Evolutionary conservation across 2,113 vertebrate genomes (phyloP).

Genomic region (Oncorhynchus clarkii): DNA sequence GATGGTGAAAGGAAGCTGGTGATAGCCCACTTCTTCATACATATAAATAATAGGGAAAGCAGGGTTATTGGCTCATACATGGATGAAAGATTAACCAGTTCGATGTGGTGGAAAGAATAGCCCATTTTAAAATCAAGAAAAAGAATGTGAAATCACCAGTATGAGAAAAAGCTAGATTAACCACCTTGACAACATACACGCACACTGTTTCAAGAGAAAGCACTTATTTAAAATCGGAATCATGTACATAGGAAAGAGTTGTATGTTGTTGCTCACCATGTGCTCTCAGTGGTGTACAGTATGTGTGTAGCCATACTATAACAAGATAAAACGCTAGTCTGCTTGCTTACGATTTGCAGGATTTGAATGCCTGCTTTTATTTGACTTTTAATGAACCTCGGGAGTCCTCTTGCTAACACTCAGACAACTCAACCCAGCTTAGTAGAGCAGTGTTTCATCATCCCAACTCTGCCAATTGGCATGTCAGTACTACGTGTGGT

Average conservation of each 20-base stretch:
- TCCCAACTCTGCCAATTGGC: constrained; percentile 31
- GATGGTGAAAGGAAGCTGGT: neutral
- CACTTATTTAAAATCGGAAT: neutral
- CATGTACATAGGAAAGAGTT: neutral
- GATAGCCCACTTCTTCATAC: neutral
- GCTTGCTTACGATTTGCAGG: neutral
- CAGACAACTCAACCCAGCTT: constrained; percentile 26
- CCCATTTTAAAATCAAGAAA: too few species aligned
- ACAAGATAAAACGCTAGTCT: neutral
- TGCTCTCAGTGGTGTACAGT: neutral
- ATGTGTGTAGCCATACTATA: neutral
- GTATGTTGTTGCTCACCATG: neutral
- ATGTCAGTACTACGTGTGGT: constrained; percentile 38
- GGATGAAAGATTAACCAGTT: neutral
- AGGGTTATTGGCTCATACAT: neutral
- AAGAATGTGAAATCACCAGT: too few species aligned
- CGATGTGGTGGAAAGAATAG: too few species aligned
- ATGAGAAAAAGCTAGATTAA: neutral
- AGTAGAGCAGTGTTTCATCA: constrained; percentile 34
- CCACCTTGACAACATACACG: neutral
- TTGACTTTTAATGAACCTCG: neutral
- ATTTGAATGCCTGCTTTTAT: neutral
- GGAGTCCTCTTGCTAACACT: neutral
- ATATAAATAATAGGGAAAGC: neutral
- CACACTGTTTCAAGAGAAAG: neutral